Evolutionary conservation across 2,888 invertebrate species (phyloP), one percentile per base, ranked within the genome.

Genomic region (Cancer borealis): DNA sequence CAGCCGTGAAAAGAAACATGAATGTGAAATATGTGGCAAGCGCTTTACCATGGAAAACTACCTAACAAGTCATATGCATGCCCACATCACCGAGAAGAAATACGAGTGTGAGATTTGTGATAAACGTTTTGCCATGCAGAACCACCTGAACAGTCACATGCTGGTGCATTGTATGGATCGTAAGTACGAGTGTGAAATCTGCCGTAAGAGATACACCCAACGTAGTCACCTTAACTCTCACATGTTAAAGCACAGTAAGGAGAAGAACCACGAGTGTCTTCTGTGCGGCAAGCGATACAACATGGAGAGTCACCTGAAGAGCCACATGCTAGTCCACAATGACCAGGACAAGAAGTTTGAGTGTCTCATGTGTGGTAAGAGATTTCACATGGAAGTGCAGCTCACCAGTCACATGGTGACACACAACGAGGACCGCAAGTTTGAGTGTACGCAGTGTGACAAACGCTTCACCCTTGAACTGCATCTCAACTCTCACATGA

Each of bases 21-120:
- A 94, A 87, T 94, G 94, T 60, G 94, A 94, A 66, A 46, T 94
- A 5, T 94, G 94, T 87, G 94, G 92, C 30, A 94, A 94, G 91
- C 87, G 92, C 17, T 94, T 94, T 91, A 90, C 94, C 26, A 94
- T 94, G 94, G 94, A 94, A 91, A 94, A 94, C 87, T 92, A 94
- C 30, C 87, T 94, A 6, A 92, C 91, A 12, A 94, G 94, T 66
- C 94, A 94, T 39, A 94, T 94, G 94, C 94, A 92, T 3, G 94
- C 92, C 39, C 94, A 94, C 49, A 94, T 92, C 45, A 88, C 92
- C 8, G 94, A 94, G n/a, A 94, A 94, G 87, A 94, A 94, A 49
- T 94, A 88, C 84, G 92, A 94, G 90, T 94, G 94, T 87, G 92
- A 94, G 46, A 90, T 94, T 21, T 94, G 94, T 26, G 94, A 92